Percentiles rank a stretch among this genome's conserved stretches.
These are phyloP conservation scores for Protosalanx chinensis DNA, from an alignment of 2,797 vertebrate genomes.

Conservation along the genomic window DNA sequence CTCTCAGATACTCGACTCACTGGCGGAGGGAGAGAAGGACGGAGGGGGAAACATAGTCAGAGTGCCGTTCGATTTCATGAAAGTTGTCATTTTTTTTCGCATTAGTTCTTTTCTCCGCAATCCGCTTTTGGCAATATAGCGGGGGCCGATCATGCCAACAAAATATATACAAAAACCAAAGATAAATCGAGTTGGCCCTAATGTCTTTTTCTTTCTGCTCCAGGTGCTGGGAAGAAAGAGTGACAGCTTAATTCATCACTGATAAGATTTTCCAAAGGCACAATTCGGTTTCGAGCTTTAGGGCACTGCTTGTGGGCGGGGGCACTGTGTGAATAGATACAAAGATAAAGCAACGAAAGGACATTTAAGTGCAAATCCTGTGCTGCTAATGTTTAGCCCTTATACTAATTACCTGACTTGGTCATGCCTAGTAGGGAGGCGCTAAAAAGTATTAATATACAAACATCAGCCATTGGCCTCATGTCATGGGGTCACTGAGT, in stretches of 20 bases:
- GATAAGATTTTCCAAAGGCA: no score
- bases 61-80: no score
- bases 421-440: conserved; percentile 24
- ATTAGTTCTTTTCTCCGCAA: background rate
- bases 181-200: no score
- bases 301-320: no score
- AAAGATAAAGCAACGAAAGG: background rate
- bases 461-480: background rate
- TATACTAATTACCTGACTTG: conserved; percentile 25
- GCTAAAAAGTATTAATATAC: conserved; percentile 31
- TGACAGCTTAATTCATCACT: background rate
- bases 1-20: conserved; percentile 86
- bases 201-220: background rate
- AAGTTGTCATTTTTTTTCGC: no score
- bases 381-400: background rate
- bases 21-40: conserved; percentile 46
- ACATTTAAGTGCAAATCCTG: background rate
- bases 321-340: background rate
- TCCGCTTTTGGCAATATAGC: background rate
- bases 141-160: background rate
- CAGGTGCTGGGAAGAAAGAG: background rate
- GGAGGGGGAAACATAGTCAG: background rate
- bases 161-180: background rate
- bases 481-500: background rate
- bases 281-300: no score